Evolutionary conservation across 2,888 invertebrate genomes (phyloP).

Genomic region (Plagodis pulveraria): DNA sequence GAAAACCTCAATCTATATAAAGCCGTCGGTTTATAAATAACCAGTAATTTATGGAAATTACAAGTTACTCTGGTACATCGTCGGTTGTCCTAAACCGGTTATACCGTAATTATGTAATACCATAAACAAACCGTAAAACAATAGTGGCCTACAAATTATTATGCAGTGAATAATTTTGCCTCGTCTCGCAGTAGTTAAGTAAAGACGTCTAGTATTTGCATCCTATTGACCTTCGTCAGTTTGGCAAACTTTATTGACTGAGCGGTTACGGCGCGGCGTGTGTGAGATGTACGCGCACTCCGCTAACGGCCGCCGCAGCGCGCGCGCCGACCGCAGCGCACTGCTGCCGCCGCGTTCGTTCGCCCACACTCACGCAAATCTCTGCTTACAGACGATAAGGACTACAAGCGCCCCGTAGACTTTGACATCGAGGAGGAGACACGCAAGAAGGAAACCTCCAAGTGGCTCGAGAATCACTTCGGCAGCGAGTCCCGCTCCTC

Average conservation of each 20-base stretch:
- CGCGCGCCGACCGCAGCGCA: slow-evolving; percentile 60
- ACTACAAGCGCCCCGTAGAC: slow-evolving; percentile 92
- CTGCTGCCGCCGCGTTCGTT: slow-evolving; percentile 32
- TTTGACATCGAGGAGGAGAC: slow-evolving; percentile 95
- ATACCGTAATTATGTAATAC: slow-evolving; percentile 46
- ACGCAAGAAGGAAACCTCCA: slow-evolving; percentile 94
- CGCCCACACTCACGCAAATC: slow-evolving; percentile 39
- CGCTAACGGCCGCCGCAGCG: slow-evolving; percentile 53
- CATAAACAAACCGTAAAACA: slow-evolving; percentile 51
- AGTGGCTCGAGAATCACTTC: slow-evolving; percentile 96
- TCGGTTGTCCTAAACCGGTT: slow-evolving; percentile 9
- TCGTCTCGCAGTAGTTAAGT: slow-evolving; percentile 64
- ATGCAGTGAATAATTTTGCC: slow-evolving; percentile 67
- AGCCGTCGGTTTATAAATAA: neutral
- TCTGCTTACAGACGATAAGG: slow-evolving; percentile 89
- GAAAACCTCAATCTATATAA: too few relatives aligned
- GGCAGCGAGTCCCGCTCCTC: slow-evolving; percentile 94
- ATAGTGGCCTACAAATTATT: slow-evolving; percentile 72
- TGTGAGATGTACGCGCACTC: slow-evolving; percentile 66
- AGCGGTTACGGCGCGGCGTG: slow-evolving; percentile 74
- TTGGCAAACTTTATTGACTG: slow-evolving; percentile 80
- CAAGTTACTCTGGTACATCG: too few relatives aligned
- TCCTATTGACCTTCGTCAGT: slow-evolving; percentile 79
- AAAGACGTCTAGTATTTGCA: slow-evolving; percentile 71
- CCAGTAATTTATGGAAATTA: too few relatives aligned